Percentiles rank a stretch among this genome's conserved stretches.
Conservation (phyloP, 2,113 vertebrate genomes). For the Triplophysa siluroides region DNA sequence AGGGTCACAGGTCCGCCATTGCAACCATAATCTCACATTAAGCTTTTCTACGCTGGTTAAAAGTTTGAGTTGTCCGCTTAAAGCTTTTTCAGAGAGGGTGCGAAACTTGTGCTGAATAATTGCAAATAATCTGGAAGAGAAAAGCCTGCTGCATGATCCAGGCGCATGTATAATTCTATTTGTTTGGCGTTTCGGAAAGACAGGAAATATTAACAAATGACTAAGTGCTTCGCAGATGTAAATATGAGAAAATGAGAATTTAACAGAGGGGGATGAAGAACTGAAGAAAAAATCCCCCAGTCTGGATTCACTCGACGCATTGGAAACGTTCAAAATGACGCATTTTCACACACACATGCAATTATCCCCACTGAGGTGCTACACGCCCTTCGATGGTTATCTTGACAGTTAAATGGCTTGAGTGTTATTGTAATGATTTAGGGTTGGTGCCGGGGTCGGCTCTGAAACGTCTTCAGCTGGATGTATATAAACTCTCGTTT, state of each 20-base stretch:
- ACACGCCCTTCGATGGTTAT: conserved; percentile 26
- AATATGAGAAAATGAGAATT: conserved; percentile 45
- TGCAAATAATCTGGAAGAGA: not conserved
- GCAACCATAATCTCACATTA: conserved; percentile 28
- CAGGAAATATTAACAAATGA: conserved; percentile 23
- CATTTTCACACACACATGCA: conserved; percentile 5
- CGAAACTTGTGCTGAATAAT: conserved; percentile 27
- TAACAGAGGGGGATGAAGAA: conserved; percentile 10
- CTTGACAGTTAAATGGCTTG: conserved; percentile 43
- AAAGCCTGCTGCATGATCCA: not conserved
- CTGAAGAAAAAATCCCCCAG: conserved; percentile 21
- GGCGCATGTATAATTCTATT: conserved; percentile 17
- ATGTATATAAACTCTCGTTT: conserved; percentile 44
- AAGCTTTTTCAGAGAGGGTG: not conserved
- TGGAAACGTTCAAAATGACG: conserved; percentile 14
- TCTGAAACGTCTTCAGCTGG: conserved; percentile 21
- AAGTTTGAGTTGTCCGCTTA: conserved; percentile 25
- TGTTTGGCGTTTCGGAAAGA: conserved; percentile 12
- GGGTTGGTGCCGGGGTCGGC: conserved; percentile 1
- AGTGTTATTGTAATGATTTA: conserved; percentile 49
- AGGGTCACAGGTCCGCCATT: conserved; percentile 60
- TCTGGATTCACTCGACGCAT: not conserved
- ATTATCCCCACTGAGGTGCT: conserved; percentile 21
- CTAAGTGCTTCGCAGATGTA: conserved; percentile 26
- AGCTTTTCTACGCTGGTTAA: conserved; percentile 18